These are phyloP conservation scores for Dimorphilus gyrociliatus DNA, from an alignment of 2,888 invertebrate genomes.

Conservation along the genomic window DNA sequence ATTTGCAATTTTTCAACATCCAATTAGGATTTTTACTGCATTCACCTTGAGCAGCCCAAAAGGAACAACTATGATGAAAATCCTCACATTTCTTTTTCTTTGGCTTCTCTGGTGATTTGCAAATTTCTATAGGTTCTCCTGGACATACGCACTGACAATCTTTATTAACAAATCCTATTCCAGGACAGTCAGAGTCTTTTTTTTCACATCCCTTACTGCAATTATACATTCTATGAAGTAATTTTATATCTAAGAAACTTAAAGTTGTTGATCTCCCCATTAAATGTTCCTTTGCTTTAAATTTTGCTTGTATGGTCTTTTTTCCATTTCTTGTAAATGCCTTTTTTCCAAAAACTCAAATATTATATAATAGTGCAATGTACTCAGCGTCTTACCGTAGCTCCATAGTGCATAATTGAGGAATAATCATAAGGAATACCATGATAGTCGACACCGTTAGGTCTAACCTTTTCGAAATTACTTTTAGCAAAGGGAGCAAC, in stretches of 20 bases:
- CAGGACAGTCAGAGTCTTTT: too few species aligned
- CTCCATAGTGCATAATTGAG: constrained; percentile 22
- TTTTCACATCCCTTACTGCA: constrained; percentile 12
- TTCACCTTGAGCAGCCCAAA: too few species aligned
- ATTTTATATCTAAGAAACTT: constrained; percentile 18
- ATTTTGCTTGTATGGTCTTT: constrained; percentile 19
- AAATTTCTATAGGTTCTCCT: constrained; percentile 9
- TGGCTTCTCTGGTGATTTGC: too few species aligned
- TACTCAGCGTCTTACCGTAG: constrained; percentile 8
- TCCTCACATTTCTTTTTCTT: too few species aligned
- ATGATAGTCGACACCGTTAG: constrained; percentile 12
- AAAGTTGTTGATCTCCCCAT: constrained; percentile 18
- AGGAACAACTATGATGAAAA: too few species aligned
- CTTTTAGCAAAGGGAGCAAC: too few species aligned
- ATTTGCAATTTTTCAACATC: too few species aligned
- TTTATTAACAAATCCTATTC: constrained; percentile 16
- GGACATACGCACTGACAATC: constrained; percentile 18
- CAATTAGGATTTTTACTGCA: too few species aligned
- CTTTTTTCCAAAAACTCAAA: constrained; percentile 5
- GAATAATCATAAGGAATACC: constrained; percentile 19
- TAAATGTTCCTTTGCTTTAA: constrained; percentile 16
- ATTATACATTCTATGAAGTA: constrained; percentile 18
- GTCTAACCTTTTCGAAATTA: too few species aligned
- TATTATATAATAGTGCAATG: constrained; percentile 1
- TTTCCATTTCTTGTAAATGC: constrained; percentile 17